phyloP scores from a whole-genome alignment of 1,140 invertebrate genomes.

The Bombus picipes region DNA sequence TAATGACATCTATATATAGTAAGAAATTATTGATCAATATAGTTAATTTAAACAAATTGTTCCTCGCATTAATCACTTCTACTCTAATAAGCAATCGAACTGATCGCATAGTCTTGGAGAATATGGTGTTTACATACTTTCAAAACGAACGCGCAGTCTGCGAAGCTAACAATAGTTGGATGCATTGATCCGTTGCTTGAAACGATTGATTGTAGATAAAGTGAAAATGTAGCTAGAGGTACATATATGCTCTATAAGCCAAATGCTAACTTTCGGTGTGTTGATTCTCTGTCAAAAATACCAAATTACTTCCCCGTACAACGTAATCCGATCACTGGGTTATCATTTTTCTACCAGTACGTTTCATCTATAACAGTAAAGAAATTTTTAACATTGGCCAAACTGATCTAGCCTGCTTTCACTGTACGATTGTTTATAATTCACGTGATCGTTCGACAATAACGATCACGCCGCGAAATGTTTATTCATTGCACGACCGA shows the following conservation, averaged over 20 bases:
- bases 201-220: not conserved
- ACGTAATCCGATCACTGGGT: not conserved
- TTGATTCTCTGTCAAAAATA: not conserved
- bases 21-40: slow-evolving; percentile 11
- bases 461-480: slow-evolving; percentile 21
- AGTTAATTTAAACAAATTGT: slow-evolving; percentile 8
- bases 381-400: not conserved
- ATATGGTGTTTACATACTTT: not conserved
- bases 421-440: slow-evolving; percentile 32
- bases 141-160: slow-evolving; percentile 10
- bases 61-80: slow-evolving; percentile 9
- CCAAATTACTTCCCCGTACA: not conserved
- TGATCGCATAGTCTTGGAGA: not conserved
- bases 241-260: not conserved
- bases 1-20: slow-evolving; percentile 11
- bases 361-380: not conserved
- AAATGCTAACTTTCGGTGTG: not conserved
- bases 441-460: slow-evolving; percentile 16
- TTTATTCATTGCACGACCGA: slow-evolving; percentile 10
- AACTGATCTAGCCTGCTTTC: slow-evolving; percentile 30
- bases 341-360: not conserved
- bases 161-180: slow-evolving; percentile 4
- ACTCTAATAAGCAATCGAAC: slow-evolving; percentile 10
- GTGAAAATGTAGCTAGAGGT: not conserved
- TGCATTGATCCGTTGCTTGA: slow-evolving; percentile 18